phyloP scores from a whole-genome alignment of 1,140 invertebrate genomes.

The Macrobrachium nipponense region DNA sequence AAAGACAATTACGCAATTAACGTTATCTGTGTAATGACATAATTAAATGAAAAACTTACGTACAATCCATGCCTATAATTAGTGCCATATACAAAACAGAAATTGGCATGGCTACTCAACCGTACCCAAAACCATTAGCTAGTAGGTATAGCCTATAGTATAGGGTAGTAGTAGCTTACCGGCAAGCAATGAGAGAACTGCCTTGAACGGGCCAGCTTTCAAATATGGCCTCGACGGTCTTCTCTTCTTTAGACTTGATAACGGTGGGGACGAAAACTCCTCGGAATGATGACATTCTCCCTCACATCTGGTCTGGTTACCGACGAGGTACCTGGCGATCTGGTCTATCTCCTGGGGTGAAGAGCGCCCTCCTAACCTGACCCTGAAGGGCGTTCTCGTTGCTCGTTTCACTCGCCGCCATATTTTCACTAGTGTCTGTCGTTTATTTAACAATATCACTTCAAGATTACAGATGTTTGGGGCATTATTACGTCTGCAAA shows the following conservation, averaged over 20 bases:
- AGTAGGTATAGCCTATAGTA: too few species aligned
- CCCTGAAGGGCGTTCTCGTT: too few species aligned
- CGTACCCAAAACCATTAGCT: background rate
- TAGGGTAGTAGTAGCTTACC: too few species aligned
- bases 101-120: too few species aligned
- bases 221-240: slow-evolving; percentile 84
- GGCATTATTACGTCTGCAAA: too few species aligned
- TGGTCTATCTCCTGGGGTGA: slow-evolving; percentile 44
- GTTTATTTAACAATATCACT: too few species aligned
- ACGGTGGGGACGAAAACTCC: slow-evolving; percentile 78
- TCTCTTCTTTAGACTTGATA: slow-evolving; percentile 88
- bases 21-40: too few species aligned
- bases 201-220: slow-evolving; percentile 96
- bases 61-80: background rate
- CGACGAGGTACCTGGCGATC: slow-evolving; percentile 47
- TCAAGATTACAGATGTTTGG: too few species aligned
- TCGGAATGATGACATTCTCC: slow-evolving; percentile 80
- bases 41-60: background rate
- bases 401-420: too few species aligned
- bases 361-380: too few species aligned
- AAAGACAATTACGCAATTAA: too few species aligned
- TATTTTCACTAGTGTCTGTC: too few species aligned
- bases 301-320: slow-evolving; percentile 52
- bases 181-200: slow-evolving; percentile 87
- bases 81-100: background rate